Evolutionary conservation across 2,888 invertebrate species (phyloP).

Genomic region (Xanthostigma xanthostigma): DNA sequence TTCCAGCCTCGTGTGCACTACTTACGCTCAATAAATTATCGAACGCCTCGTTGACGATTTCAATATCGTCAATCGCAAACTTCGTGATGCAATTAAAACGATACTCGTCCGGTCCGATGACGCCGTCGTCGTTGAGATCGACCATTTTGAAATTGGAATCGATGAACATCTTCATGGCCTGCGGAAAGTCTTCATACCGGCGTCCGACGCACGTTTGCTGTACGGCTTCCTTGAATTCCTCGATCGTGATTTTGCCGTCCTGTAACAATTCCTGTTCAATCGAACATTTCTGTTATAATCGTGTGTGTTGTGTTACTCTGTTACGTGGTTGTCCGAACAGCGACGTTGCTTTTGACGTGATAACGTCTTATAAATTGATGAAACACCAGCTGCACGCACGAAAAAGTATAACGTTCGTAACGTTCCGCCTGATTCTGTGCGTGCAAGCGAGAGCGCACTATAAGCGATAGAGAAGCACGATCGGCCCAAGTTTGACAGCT

Average conservation of each 20-base stretch:
- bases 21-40: slow-evolving; percentile 60
- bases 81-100: slow-evolving; percentile 69
- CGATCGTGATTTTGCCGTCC: slow-evolving; percentile 69
- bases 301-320: no score
- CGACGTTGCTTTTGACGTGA: no score
- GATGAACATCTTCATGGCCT: slow-evolving; percentile 76
- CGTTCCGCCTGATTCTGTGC: no score
- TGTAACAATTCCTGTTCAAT: slow-evolving; percentile 25
- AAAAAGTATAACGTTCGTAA: no score
- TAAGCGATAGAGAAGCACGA: no score
- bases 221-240: slow-evolving; percentile 69
- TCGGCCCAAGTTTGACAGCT: no score
- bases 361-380: no score
- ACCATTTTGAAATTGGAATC: slow-evolving; percentile 71
- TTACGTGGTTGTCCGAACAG: no score
- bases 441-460: no score
- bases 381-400: no score
- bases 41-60: slow-evolving; percentile 62
- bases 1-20: no score
- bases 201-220: slow-evolving; percentile 66
- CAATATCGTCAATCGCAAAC: slow-evolving; percentile 62
- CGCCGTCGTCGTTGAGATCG: slow-evolving; percentile 65
- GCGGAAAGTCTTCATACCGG: slow-evolving; percentile 64
- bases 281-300: no score
- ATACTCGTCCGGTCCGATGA: slow-evolving; percentile 65